These are phyloP conservation scores for Holacanthella duospinosa DNA, from an alignment of 2,888 invertebrate species.

Conservation along the genomic window DNA sequence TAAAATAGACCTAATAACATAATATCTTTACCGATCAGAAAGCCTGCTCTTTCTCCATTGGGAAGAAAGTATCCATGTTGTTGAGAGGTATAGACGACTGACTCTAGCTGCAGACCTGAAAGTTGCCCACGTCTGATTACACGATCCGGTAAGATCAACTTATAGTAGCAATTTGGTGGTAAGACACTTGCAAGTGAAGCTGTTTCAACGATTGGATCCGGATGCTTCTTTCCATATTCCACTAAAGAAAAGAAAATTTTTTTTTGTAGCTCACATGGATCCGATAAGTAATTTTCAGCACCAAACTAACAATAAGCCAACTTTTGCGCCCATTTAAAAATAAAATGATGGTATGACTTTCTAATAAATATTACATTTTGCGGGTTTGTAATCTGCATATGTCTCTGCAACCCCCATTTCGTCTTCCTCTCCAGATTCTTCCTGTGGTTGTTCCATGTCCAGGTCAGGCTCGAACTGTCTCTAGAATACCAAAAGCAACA, in stretches of 20 bases:
- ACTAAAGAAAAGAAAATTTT: constrained; percentile 47
- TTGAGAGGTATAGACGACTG: constrained; percentile 93
- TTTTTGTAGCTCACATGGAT: neutral
- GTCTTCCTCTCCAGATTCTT: constrained; percentile 82
- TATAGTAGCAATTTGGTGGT: constrained; percentile 85
- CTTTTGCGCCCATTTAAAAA: too few relatives aligned
- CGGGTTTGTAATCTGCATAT: constrained; percentile 95
- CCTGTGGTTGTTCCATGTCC: too few relatives aligned
- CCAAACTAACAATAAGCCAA: neutral
- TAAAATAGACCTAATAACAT: too few relatives aligned
- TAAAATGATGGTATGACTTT: too few relatives aligned
- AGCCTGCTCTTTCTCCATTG: constrained; percentile 83
- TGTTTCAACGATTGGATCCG: constrained; percentile 97
- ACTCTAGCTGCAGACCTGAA: constrained; percentile 93
- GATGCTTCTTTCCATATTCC: constrained; percentile 88
- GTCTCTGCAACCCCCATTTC: constrained; percentile 97
- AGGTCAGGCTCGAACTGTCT: too few relatives aligned
- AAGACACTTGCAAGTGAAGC: constrained; percentile 92
- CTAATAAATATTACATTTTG: constrained; percentile 58
- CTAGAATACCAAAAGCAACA: too few relatives aligned
- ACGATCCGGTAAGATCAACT: constrained; percentile 68
- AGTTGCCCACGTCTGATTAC: constrained; percentile 72
- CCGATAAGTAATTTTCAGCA: neutral
- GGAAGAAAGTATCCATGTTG: constrained; percentile 86
- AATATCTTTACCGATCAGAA: constrained; percentile 64